A percentile compares a stretch with the other conserved stretches of the same genome.
These are phyloP conservation scores for Chloebia gouldiae DNA, from an alignment of 2,113 vertebrate species.

Conservation along the genomic window DNA sequence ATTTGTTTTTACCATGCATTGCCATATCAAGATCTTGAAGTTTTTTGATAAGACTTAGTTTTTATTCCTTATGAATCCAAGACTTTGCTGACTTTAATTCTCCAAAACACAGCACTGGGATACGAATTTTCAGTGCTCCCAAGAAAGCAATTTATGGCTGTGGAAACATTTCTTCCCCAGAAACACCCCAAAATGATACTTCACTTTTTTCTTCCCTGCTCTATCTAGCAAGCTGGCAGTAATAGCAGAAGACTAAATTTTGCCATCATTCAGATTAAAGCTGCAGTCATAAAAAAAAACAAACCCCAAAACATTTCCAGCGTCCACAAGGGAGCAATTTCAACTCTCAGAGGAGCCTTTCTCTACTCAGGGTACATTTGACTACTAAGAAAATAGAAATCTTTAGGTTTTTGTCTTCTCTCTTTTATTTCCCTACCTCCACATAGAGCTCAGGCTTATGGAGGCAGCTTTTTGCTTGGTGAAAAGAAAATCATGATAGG, in stretches of 20 bases:
- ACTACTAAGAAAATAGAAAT: background rate
- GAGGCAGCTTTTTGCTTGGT: background rate
- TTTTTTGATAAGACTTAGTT: background rate
- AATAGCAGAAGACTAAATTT: background rate
- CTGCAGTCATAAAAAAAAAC: background rate
- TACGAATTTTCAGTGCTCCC: background rate
- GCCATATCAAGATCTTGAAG: background rate
- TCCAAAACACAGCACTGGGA: fast-evolving
- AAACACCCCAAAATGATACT: background rate
- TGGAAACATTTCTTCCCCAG: background rate
- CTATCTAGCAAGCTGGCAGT: background rate
- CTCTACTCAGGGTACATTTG: background rate
- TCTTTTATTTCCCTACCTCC: background rate
- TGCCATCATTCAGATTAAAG: background rate
- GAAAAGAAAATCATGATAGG: background rate
- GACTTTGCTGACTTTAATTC: background rate
- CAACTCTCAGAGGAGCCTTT: background rate
- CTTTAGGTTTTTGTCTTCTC: background rate
- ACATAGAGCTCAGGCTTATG: background rate
- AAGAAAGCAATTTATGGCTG: background rate
- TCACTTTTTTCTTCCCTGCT: background rate
- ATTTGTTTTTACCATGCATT: background rate
- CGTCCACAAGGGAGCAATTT: background rate
- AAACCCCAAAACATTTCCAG: background rate
- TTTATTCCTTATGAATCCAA: background rate